phyloP scores from a whole-genome alignment of 2,888 invertebrate genomes.

The Cataglyphis rosenhaueri region DNA sequence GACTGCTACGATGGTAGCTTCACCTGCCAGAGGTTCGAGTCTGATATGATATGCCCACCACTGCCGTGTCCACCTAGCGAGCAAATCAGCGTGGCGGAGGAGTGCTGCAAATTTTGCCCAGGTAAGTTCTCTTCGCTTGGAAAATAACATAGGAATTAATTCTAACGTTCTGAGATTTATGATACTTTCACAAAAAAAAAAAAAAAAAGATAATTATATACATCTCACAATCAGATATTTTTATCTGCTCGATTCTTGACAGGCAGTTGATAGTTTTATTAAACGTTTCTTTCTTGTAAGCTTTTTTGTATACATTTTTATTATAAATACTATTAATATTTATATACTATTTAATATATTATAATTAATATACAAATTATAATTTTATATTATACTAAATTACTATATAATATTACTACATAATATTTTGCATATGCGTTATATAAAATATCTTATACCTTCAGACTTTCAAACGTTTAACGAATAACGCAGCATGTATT shows the following conservation, averaged over 20 bases:
- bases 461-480: background rate
- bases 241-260: background rate
- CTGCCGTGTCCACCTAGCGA: constrained; percentile 92
- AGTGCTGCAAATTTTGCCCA: constrained; percentile 96
- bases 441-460: background rate
- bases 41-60: constrained; percentile 91
- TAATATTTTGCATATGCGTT: background rate
- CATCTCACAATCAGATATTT: background rate
- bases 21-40: constrained; percentile 91
- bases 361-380: too few relatives aligned
- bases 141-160: background rate
- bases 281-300: background rate
- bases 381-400: too few relatives aligned
- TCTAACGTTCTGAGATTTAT: background rate
- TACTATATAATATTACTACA: too few relatives aligned
- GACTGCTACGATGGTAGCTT: constrained; percentile 93
- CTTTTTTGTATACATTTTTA: background rate
- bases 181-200: background rate
- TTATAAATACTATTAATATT: background rate
- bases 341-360: too few relatives aligned
- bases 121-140: constrained; percentile 86
- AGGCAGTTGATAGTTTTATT: constrained; percentile 2
- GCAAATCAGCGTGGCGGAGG: constrained; percentile 93
- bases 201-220: background rate
- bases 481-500: background rate